Conservation (phyloP, 2,797 vertebrate species). For the Argentina silus region DNA sequence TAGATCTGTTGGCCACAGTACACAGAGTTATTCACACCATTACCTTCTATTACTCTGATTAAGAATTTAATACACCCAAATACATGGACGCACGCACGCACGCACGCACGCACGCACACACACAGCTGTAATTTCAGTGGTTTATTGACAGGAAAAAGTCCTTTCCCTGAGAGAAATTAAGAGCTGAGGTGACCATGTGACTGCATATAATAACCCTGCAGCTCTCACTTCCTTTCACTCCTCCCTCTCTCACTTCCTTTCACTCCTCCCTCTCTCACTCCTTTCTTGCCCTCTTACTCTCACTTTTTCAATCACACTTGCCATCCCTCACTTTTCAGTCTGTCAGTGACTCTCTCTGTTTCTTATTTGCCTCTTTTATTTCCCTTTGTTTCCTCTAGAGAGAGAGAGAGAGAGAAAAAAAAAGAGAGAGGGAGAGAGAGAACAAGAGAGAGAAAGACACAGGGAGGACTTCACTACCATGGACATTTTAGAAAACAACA, state of each 20-base stretch:
- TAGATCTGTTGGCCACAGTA: neutral
- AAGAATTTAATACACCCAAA: neutral
- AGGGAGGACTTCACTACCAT: too few relatives aligned
- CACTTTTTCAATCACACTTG: neutral
- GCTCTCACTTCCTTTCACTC: neutral
- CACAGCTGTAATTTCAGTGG: slow-evolving; percentile 1
- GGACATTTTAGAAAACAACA: too few relatives aligned
- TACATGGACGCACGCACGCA: neutral
- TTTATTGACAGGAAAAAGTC: neutral
- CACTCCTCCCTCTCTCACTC: neutral
- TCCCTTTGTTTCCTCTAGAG: neutral
- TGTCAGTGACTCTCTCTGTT: neutral
- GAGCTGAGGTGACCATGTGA: neutral
- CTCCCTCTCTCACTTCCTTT: neutral
- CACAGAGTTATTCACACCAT: neutral
- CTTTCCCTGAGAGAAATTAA: neutral
- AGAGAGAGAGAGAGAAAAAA: neutral
- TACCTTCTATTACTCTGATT: neutral
- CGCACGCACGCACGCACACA: neutral
- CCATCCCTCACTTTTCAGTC: neutral
- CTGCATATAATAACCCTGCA: neutral
- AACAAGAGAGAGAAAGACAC: neutral
- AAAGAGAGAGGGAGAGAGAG: neutral
- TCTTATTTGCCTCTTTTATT: neutral
- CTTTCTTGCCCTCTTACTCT: neutral